Evolutionary conservation across 1,140 invertebrate species (phyloP), one percentile per base, ranked within the genome.

Genomic region (Bursaphelenchus mucronatus): DNA sequence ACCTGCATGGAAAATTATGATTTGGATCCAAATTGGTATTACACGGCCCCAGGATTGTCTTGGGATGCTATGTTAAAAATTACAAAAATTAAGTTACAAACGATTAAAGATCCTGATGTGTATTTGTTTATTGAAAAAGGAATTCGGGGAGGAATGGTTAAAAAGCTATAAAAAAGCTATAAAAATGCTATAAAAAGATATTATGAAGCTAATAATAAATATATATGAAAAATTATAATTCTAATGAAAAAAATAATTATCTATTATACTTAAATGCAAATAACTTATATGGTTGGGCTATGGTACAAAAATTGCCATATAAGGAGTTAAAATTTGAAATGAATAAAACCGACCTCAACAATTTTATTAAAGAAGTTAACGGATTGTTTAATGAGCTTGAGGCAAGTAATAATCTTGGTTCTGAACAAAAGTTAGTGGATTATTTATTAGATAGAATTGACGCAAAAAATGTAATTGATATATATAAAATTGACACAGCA

Each of bases 391-490:
- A n/a, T n/a, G n/a, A 52, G 50, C n/a, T 68, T 40, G 3, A 65
- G n/a, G 39, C 15, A 6, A 30, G 19, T 39, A 63, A 43, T 56
- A 43, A 70, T 10, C 74, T 64, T 61, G 65, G 70, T 30, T 61
- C 79, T 11, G 69, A 74, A 68, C 64, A 70, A 39, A 66, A 76
- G 56, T 61, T 10, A 47, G 9, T 78, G 9, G 61, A 66, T 49
- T 80, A 71, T 61, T 67, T 67, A 19, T 40, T 54, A 64, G 50
- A 71, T 58, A 17, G 75, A 41, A 71, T 17, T 80, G 83, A 68
- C 82, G 82, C 15, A 73, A 84, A 21, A 74, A 73, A 57, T 76
- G 82, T 46, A 76, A 83, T 66, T 65, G 64, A 19, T 53, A 45
- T 47, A 47, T 45, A 21, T 43, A 56, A 43, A 67, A 41, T 40